phyloP scores from a whole-genome alignment of 1,140 invertebrate species.

The Nixonia krombeini region DNA sequence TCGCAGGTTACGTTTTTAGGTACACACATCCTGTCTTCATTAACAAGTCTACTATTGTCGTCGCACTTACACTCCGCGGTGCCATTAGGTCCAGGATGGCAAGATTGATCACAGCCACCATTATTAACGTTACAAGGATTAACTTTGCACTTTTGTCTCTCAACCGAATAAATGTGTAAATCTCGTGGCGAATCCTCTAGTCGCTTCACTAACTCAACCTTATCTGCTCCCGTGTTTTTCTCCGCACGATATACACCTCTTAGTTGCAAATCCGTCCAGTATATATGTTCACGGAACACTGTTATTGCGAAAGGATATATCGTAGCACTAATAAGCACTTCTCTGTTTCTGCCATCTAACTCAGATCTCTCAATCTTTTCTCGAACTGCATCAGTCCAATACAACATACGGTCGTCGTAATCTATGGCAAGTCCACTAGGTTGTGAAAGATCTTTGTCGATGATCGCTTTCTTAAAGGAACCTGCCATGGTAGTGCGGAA shows the following conservation, averaged over 20 bases:
- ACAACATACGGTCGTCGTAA: conserved; percentile 94
- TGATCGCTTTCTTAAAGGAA: conserved; percentile 89
- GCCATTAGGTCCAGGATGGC: conserved; percentile 88
- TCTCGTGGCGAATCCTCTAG: conserved; percentile 92
- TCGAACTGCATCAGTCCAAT: conserved; percentile 97
- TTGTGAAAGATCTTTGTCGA: conserved; percentile 92
- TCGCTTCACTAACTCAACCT: conserved; percentile 93
- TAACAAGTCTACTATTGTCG: conserved; percentile 88
- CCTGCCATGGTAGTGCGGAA: conserved; percentile 97
- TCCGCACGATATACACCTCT: conserved; percentile 96
- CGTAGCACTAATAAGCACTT: conserved; percentile 88
- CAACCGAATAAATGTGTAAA: conserved; percentile 88
- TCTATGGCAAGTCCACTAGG: conserved; percentile 97
- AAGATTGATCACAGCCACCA: conserved; percentile 96
- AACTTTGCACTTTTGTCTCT: conserved; percentile 83
- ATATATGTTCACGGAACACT: conserved; percentile 92
- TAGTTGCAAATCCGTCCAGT: conserved; percentile 97
- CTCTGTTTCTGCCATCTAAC: conserved; percentile 85
- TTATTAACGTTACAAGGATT: conserved; percentile 94
- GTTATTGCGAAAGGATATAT: conserved; percentile 98
- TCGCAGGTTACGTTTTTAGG: conserved; percentile 91
- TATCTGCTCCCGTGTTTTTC: conserved; percentile 96
- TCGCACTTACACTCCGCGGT: conserved; percentile 91
- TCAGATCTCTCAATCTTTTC: conserved; percentile 97
- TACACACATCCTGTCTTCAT: conserved; percentile 93